A percentile compares a stretch with the other conserved stretches of the same genome.
Conservation (phyloP, 2,113 vertebrate species). For the Octodon degus region DNA sequence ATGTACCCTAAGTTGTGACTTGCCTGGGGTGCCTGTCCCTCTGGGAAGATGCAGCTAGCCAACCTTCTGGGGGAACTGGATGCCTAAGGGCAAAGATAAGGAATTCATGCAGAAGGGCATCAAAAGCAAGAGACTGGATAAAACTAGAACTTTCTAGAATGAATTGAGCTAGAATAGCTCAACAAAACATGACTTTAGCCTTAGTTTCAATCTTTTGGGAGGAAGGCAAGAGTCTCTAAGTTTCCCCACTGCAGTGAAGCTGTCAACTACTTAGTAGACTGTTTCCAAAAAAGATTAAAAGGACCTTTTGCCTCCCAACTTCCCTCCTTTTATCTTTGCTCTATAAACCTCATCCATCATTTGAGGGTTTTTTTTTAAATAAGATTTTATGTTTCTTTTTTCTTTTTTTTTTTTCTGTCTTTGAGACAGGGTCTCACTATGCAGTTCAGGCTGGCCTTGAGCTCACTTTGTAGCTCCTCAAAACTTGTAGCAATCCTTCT, state of each 20-base stretch:
- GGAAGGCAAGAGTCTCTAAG: neutral
- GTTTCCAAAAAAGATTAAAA: neutral
- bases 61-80: neutral
- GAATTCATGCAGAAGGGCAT: neutral
- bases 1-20: neutral
- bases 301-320: neutral
- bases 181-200: too few relatives aligned
- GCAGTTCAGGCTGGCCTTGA: too few relatives aligned
- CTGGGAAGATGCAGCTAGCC: neutral
- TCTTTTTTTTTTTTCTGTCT: too few relatives aligned
- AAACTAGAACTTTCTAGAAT: slow-evolving; percentile 34
- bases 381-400: too few relatives aligned
- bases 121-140: neutral
- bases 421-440: too few relatives aligned
- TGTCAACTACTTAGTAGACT: neutral
- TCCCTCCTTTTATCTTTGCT: neutral
- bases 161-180: neutral
- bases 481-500: too few relatives aligned
- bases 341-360: neutral
- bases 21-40: neutral
- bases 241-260: neutral
- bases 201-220: neutral
- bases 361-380: neutral
- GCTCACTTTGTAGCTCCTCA: too few relatives aligned
- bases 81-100: neutral